phyloP scores from a whole-genome alignment of 2,888 invertebrate species.

The Halocaridina rubra region DNA sequence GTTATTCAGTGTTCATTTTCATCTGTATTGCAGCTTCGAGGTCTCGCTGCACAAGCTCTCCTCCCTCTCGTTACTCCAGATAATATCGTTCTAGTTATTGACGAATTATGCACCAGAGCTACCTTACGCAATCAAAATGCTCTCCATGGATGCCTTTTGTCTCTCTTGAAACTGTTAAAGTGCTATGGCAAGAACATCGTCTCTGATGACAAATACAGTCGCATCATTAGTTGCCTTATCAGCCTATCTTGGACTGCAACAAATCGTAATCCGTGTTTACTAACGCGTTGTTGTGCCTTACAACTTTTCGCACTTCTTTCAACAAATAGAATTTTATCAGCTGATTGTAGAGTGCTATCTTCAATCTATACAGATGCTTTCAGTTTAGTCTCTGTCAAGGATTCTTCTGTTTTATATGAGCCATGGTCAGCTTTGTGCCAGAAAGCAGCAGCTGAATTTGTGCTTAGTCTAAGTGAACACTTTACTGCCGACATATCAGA shows the following conservation, averaged over 20 bases:
- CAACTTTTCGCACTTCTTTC: conserved; percentile 39
- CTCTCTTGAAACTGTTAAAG: conserved; percentile 40
- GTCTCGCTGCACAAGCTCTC: conserved; percentile 54
- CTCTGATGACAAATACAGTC: background rate
- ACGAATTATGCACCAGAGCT: conserved; percentile 27
- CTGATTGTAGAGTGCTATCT: background rate
- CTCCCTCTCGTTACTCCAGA: conserved; percentile 44
- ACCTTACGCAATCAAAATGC: conserved; percentile 35
- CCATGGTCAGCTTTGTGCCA: conserved; percentile 50
- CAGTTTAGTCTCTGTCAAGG: background rate
- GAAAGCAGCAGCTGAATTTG: conserved; percentile 39
- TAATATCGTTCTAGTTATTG: conserved; percentile 18
- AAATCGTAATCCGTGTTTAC: conserved; percentile 28
- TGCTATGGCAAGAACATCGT: background rate
- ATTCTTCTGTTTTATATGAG: background rate
- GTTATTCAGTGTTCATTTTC: conserved; percentile 47
- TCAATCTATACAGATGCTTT: background rate
- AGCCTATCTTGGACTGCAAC: conserved; percentile 33
- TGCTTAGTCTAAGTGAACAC: background rate
- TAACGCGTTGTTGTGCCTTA: conserved; percentile 48
- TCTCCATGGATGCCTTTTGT: conserved; percentile 54
- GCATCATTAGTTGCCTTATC: background rate
- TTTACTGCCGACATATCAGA: background rate
- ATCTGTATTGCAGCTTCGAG: conserved; percentile 43
- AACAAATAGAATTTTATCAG: background rate